Percentiles rank a stretch among this genome's conserved stretches.
These are phyloP conservation scores for Bradypodion pumilum DNA, from an alignment of 2,797 vertebrate species.

Conservation along the genomic window DNA sequence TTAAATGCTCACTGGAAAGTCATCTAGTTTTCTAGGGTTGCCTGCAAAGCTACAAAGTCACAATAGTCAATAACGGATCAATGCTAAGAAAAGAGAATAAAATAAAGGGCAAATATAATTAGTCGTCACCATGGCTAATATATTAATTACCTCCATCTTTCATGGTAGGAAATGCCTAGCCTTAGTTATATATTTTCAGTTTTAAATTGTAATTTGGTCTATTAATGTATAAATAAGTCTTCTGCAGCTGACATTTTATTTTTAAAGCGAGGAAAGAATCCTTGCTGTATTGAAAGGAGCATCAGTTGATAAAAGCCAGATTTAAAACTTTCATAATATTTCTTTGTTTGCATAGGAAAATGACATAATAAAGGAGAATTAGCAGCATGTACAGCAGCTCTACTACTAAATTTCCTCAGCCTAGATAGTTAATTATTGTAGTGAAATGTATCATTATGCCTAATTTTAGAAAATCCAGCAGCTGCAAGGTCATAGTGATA, in stretches of 20 bases:
- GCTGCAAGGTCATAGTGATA: conserved; percentile 78
- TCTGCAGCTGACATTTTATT: conserved; percentile 31
- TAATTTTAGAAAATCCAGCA: conserved; percentile 79
- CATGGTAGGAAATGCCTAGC: background rate
- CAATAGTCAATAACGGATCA: background rate
- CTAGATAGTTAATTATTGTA: conserved; percentile 82
- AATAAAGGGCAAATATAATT: background rate
- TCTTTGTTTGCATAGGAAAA: conserved; percentile 80
- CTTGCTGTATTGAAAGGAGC: conserved; percentile 57
- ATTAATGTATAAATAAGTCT: conserved; percentile 35
- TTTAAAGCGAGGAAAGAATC: conserved; percentile 26
- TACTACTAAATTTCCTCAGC: conserved; percentile 78
- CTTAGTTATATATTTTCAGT: conserved; percentile 2
- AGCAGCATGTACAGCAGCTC: conserved; percentile 76
- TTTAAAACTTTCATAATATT: conserved; percentile 79
- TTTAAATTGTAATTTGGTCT: conserved; percentile 37
- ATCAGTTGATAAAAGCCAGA: conserved; percentile 76
- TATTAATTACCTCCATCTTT: conserved; percentile 11
- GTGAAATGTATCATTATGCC: conserved; percentile 77
- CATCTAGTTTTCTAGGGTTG: background rate
- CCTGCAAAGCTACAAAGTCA: background rate
- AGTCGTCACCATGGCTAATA: background rate
- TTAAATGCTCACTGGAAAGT: background rate
- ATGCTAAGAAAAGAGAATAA: background rate
- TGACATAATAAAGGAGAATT: conserved; percentile 81